A percentile compares a stretch with the other conserved stretches of the same genome.
Evolutionary conservation across 2,888 invertebrate genomes (phyloP).

Genomic region (Ecliptopera silaceata): DNA sequence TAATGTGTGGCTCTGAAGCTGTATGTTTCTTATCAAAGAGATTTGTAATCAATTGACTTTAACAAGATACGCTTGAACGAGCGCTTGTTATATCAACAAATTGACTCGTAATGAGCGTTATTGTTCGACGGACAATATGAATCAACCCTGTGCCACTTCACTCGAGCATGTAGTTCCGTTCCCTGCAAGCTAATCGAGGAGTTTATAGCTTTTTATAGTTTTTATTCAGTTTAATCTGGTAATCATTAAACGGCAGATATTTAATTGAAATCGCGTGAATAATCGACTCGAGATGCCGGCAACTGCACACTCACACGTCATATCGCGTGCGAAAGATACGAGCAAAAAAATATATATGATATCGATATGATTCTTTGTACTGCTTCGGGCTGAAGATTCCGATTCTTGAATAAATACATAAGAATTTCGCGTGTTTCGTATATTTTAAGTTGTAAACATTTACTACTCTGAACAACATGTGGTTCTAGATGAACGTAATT

Average conservation of each 20-base stretch:
- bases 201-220: slow-evolving; percentile 24
- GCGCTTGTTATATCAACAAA: slow-evolving; percentile 24
- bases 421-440: background rate
- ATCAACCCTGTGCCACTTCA: slow-evolving; percentile 26
- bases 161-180: slow-evolving; percentile 23
- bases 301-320: slow-evolving; percentile 60
- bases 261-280: slow-evolving; percentile 69
- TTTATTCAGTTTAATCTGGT: slow-evolving; percentile 24
- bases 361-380: slow-evolving; percentile 29
- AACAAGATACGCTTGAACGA: slow-evolving; percentile 23
- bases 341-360: slow-evolving; percentile 52
- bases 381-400: slow-evolving; percentile 45
- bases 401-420: slow-evolving; percentile 15
- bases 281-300: slow-evolving; percentile 53
- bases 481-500: background rate
- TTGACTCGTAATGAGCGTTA: slow-evolving; percentile 24
- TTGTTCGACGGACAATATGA: slow-evolving; percentile 26
- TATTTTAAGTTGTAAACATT: background rate
- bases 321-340: slow-evolving; percentile 60
- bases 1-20: slow-evolving; percentile 18
- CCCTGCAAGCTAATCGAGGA: slow-evolving; percentile 32
- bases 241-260: slow-evolving; percentile 53
- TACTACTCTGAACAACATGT: background rate
- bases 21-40: slow-evolving; percentile 13
- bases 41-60: slow-evolving; percentile 21